These are phyloP conservation scores for Aleadryas rufinucha DNA, from an alignment of 2,113 vertebrate species.

Conservation along the genomic window DNA sequence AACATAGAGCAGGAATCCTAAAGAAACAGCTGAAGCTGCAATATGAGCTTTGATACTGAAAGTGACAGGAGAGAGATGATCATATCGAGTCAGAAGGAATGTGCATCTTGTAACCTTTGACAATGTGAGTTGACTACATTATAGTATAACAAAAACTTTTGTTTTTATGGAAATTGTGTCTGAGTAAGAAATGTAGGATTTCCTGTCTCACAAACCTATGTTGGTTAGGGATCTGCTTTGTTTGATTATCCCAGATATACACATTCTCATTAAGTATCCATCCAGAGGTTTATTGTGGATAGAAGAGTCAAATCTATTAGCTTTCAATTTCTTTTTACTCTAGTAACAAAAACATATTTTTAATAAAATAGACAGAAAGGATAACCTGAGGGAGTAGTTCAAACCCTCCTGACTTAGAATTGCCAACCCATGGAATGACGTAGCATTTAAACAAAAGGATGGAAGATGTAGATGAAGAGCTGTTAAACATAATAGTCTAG, in stretches of 20 bases:
- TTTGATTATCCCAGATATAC: conserved; percentile 32
- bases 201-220: not conserved
- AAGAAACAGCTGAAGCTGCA: conserved; percentile 23
- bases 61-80: not conserved
- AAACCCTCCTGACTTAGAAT: not conserved
- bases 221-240: conserved; percentile 19
- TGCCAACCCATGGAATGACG: not conserved
- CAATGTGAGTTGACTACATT: not conserved
- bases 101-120: not conserved
- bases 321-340: conserved; percentile 9
- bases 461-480: not conserved
- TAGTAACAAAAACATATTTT: conserved; percentile 10
- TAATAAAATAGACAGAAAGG: conserved; percentile 32
- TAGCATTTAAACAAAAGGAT: not conserved
- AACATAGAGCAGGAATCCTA: conserved; percentile 4
- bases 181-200: conserved; percentile 13
- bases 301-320: conserved; percentile 25
- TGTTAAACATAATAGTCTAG: not conserved
- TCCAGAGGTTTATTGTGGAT: conserved; percentile 37
- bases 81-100: not conserved
- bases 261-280: conserved; percentile 23
- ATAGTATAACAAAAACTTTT: not conserved
- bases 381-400: conserved; percentile 13
- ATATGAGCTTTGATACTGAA: not conserved
- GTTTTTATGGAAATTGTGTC: not conserved